Base-by-base conservation (phyloP, 2,888 invertebrate genomes). In the Epinotia brunnichana region DNA sequence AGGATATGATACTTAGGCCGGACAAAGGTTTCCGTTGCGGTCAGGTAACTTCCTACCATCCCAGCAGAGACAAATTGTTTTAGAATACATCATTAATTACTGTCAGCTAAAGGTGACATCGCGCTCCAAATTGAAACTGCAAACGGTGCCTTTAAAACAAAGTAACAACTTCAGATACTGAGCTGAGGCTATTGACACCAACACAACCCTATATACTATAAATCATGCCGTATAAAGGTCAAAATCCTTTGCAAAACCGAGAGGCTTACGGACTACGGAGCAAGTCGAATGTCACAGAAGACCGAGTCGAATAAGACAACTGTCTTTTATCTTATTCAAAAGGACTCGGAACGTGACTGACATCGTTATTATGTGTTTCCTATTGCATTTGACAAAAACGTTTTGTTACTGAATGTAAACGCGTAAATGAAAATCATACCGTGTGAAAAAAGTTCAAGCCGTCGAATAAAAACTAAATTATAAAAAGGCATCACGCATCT, bases 1-100 rank as follows among this genome's bases (percentile, higher is more conserved):
- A 83, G 74, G 77, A 83, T 80, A 83, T 83, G 83, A 87, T 86
- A 87, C 85, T 82, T 81, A 79, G 74, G 73, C 74, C 76, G 76
- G 78, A 76, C 74, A 75, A 73, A 74, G 70, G 76, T 72, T 67
- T 77, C 76, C 75, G 76, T 77, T 78, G 78, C 75, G 79, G 80
- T 78, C 76, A 77, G 74, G 76, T 71, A 76, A 75, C 75, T 77
- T 80, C 78, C 77, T 48, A 62, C 53, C 62, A 53, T 57, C 24
- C 21, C 10, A 24, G 53, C 51, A 3, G 41, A 48, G 57, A 59
- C 62, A 69, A 67, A 68, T 72, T 57, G 48, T 68, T 68, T 62
- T 51, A 59, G 44, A 44, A 56, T 39, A 62, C 61, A 19, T 56
- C 54, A 68, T 67, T 72, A 56, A 35, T 72, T 56, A 67, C 39